These are phyloP conservation scores for Spilarctia lutea DNA, from an alignment of 2,888 invertebrate genomes.

Conservation along the genomic window DNA sequence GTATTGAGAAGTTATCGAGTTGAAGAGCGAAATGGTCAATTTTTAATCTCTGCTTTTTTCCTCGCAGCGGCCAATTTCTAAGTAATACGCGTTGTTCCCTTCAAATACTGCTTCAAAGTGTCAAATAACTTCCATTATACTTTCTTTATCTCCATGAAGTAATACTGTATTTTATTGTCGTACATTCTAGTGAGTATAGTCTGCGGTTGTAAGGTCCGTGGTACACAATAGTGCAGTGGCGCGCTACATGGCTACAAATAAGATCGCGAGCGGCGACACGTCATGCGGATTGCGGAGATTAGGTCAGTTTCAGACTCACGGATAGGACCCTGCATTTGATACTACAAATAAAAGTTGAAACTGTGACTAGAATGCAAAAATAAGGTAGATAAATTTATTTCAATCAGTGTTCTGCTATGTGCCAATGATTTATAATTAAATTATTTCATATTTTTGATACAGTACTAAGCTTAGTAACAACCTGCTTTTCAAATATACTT, in stretches of 20 bases:
- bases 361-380: neutral
- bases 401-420: neutral
- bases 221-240: slow-evolving; percentile 56
- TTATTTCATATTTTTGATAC: neutral
- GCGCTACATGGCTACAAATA: slow-evolving; percentile 58
- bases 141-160: neutral
- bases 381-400: neutral
- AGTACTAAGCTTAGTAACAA: neutral
- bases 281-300: slow-evolving; percentile 66
- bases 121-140: neutral
- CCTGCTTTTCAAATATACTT: neutral
- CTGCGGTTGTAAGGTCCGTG: slow-evolving; percentile 19
- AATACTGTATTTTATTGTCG: neutral
- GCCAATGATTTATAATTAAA: neutral
- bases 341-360: slow-evolving; percentile 1
- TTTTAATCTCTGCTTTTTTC: no score
- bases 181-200: slow-evolving; percentile 2
- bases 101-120: neutral
- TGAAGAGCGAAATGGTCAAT: no score
- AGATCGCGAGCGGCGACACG: slow-evolving; percentile 66
- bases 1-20: no score
- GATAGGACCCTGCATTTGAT: slow-evolving; percentile 32
- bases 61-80: no score
- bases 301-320: slow-evolving; percentile 53
- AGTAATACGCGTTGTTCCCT: neutral